These are phyloP conservation scores for Lycaena phlaeas DNA, from an alignment of 2,888 invertebrate genomes.

Conservation along the genomic window DNA sequence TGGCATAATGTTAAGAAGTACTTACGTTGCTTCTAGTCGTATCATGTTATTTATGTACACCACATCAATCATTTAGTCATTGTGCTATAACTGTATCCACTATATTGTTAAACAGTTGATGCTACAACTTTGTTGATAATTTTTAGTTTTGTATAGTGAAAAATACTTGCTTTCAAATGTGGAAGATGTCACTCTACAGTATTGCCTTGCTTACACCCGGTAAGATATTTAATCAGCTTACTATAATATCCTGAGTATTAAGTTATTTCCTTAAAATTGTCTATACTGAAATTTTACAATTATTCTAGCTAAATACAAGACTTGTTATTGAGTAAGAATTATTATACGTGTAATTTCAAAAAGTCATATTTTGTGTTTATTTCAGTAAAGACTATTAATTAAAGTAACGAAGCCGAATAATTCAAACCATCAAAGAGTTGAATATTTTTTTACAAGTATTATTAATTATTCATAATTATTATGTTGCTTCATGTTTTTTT, in stretches of 20 bases:
- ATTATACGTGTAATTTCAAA: constrained; percentile 6
- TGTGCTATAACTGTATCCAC: constrained; percentile 62
- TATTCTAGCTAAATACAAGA: constrained; percentile 16
- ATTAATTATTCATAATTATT: no score
- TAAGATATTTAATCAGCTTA: constrained; percentile 72
- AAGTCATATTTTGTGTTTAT: constrained; percentile 28
- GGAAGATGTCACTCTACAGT: constrained; percentile 73
- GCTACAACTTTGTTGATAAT: constrained; percentile 67
- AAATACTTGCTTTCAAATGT: constrained; percentile 71
- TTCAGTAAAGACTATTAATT: constrained; percentile 57
- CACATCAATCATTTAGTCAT: constrained; percentile 45
- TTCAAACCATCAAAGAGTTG: constrained; percentile 48
- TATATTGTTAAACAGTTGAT: constrained; percentile 54
- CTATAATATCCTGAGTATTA: constrained; percentile 69
- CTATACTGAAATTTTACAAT: constrained; percentile 55
- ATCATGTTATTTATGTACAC: constrained; percentile 40
- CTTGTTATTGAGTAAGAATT: no score
- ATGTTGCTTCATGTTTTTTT: no score
- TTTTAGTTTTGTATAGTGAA: constrained; percentile 71
- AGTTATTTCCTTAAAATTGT: constrained; percentile 57
- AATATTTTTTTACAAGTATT: no score
- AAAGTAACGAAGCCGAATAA: constrained; percentile 59
- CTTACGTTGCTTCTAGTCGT: background rate
- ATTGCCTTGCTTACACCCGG: constrained; percentile 72
- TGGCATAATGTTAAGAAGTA: background rate